Percentiles rank a stretch among this genome's conserved stretches.
These are phyloP conservation scores for Candoia aspera DNA, from an alignment of 2,113 vertebrate species.

Conservation along the genomic window DNA sequence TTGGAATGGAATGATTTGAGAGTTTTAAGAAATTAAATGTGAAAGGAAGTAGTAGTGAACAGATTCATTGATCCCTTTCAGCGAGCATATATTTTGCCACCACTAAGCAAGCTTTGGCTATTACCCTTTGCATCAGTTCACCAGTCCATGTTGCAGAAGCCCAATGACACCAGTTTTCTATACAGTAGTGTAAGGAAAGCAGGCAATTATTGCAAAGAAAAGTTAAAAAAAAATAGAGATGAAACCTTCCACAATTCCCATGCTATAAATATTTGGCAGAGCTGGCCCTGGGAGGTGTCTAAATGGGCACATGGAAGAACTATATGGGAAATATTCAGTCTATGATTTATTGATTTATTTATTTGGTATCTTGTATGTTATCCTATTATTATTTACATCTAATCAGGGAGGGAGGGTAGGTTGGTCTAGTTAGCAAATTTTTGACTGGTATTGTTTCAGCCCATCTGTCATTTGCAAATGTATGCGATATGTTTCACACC, in stretches of 20 bases:
- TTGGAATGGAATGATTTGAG: not conserved
- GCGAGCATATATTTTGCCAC: not conserved
- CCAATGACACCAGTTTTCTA: not conserved
- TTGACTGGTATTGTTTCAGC: constrained; percentile 15
- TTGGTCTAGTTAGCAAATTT: not conserved
- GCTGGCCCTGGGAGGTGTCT: not conserved
- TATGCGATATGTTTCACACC: not conserved
- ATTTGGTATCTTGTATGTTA: not conserved
- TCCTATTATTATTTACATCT: not conserved
- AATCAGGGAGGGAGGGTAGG: not conserved
- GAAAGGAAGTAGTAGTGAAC: not conserved
- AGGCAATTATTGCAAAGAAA: not conserved
- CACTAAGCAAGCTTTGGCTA: not conserved
- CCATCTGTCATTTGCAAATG: constrained; percentile 18
- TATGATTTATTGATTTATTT: no score
- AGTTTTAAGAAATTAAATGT: not conserved
- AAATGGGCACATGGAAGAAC: not conserved
- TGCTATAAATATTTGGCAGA: not conserved
- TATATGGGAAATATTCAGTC: no score
- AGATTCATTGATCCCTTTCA: not conserved
- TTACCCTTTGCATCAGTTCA: not conserved
- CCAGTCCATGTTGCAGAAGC: not conserved
- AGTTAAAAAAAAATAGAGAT: not conserved
- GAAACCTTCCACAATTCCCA: not conserved
- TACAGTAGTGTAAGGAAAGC: not conserved